A percentile compares a stretch with the other conserved stretches of the same genome.
Evolutionary conservation across 2,113 vertebrate species (phyloP).

Genomic region (Uria lomvia): DNA sequence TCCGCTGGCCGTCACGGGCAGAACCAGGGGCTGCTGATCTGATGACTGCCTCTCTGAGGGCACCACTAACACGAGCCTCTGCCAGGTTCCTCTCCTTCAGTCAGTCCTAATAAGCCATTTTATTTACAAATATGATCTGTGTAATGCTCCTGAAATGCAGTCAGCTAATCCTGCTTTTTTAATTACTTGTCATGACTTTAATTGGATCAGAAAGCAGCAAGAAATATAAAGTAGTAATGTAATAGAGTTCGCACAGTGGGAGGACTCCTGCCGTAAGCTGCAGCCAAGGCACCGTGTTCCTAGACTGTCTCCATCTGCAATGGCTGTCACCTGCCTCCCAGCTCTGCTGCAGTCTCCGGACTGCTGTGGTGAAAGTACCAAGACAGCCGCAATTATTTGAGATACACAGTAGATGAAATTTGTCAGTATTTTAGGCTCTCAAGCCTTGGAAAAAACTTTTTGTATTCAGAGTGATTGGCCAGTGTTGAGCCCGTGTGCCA

Average conservation of each 20-base stretch:
- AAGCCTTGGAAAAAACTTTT: background rate
- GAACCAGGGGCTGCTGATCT: background rate
- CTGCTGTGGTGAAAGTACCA: background rate
- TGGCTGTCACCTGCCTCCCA: background rate
- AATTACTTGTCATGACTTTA: constrained; percentile 21
- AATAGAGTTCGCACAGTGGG: background rate
- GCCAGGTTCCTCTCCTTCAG: background rate
- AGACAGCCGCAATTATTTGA: background rate
- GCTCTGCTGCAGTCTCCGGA: background rate
- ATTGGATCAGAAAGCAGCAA: background rate
- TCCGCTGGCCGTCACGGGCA: background rate
- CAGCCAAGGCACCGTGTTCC: background rate
- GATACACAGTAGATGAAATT: background rate
- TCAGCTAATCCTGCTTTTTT: constrained; percentile 19
- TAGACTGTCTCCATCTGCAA: background rate
- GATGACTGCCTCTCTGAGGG: background rate
- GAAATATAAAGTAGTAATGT: background rate
- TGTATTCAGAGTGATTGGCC: background rate
- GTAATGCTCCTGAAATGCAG: constrained; percentile 17
- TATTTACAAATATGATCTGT: background rate
- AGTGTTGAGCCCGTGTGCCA: background rate
- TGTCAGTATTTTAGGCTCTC: background rate
- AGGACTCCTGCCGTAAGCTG: background rate
- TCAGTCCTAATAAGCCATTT: background rate
- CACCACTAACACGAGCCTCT: background rate